Evolutionary conservation across 2,888 invertebrate species (phyloP).

Genomic region (Pteria penguin): DNA sequence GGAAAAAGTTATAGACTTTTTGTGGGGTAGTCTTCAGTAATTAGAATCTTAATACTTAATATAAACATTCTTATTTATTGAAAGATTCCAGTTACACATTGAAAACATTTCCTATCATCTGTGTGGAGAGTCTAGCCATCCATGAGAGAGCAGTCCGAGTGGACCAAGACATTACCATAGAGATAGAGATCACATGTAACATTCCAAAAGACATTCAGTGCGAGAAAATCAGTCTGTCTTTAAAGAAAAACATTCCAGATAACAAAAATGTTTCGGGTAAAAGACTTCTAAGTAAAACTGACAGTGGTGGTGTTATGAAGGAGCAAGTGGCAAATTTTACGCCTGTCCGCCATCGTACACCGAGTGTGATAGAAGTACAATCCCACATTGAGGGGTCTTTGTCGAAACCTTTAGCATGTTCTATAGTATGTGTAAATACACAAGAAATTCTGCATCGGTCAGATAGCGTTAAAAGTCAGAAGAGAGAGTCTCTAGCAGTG

Average conservation of each 20-base stretch:
- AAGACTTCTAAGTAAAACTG: constrained; percentile 47
- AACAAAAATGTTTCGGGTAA: constrained; percentile 26
- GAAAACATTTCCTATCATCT: constrained; percentile 59
- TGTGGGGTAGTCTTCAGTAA: background rate
- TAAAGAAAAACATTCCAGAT: constrained; percentile 37
- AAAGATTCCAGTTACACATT: constrained; percentile 23
- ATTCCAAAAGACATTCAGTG: constrained; percentile 53
- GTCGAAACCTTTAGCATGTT: constrained; percentile 54
- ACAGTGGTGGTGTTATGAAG: constrained; percentile 63
- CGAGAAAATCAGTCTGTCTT: constrained; percentile 56
- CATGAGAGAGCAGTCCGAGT: constrained; percentile 41
- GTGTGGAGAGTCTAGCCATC: constrained; percentile 48
- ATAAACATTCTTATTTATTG: background rate
- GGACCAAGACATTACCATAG: constrained; percentile 50
- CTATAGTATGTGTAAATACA: constrained; percentile 67
- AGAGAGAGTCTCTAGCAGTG: constrained; percentile 83
- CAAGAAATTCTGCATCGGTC: constrained; percentile 67
- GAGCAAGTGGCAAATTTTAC: constrained; percentile 64
- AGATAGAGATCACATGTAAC: constrained; percentile 48
- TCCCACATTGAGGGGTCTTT: constrained; percentile 58
- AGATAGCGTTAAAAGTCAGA: constrained; percentile 61
- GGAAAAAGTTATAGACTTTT: background rate
- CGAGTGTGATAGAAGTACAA: constrained; percentile 58
- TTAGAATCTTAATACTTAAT: background rate
- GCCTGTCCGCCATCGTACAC: constrained; percentile 54